Conservation (phyloP, 2,797 vertebrate genomes). For the Luscinia megarhynchos region DNA sequence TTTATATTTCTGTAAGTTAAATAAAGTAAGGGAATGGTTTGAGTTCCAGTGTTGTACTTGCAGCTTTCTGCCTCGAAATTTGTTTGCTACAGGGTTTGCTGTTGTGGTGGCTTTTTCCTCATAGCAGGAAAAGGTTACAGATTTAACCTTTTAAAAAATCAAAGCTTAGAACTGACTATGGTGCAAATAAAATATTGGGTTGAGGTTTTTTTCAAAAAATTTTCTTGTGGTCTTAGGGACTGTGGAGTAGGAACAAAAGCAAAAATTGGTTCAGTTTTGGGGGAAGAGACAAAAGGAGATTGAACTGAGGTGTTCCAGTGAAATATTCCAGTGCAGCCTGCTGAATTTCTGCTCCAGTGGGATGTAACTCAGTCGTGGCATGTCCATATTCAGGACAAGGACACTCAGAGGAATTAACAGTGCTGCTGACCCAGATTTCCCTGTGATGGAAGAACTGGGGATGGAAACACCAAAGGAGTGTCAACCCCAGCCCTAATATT, state of each 20-base stretch:
- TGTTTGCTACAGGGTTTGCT: not conserved
- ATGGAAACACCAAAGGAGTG: not conserved
- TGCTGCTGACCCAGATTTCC: not conserved
- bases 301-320: not conserved
- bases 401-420: not conserved
- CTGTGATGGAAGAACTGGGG: not conserved
- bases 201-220: too few species aligned
- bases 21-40: constrained; percentile 21
- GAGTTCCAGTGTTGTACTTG: constrained; percentile 9
- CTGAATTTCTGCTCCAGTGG: not conserved
- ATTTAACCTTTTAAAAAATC: not conserved
- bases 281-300: not conserved
- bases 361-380: not conserved
- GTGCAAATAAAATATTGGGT: not conserved
- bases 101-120: not conserved
- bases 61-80: not conserved
- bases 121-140: not conserved
- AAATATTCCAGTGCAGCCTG: not conserved
- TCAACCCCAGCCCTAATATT: not conserved
- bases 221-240: not conserved
- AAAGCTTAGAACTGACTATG: not conserved
- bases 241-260: not conserved
- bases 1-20: constrained; percentile 56
- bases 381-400: not conserved
- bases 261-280: not conserved